These are phyloP conservation scores for Biston betularia DNA, from an alignment of 2,888 invertebrate genomes.

Conservation along the genomic window DNA sequence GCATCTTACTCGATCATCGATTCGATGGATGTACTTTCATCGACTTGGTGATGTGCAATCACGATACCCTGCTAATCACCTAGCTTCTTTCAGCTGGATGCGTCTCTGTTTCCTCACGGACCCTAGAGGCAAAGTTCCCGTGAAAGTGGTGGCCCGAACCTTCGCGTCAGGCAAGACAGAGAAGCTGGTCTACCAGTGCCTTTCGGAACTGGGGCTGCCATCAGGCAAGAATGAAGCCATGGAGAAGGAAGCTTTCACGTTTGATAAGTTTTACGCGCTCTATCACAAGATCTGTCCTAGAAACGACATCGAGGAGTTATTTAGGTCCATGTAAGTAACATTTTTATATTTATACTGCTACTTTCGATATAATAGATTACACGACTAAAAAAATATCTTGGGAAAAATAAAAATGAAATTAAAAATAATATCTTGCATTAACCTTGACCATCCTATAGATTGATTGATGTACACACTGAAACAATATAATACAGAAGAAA, in stretches of 20 bases:
- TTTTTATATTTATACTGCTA: background rate
- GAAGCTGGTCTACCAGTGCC: conserved; percentile 98
- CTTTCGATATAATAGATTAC: background rate
- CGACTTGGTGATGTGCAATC: too few relatives aligned
- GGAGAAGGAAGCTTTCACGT: conserved; percentile 97
- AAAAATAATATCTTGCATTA: too few relatives aligned
- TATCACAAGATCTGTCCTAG: conserved; percentile 99
- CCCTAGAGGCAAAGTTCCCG: conserved; percentile 97
- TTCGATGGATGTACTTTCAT: too few relatives aligned
- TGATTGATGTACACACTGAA: too few relatives aligned
- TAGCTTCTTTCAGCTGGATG: conserved; percentile 96
- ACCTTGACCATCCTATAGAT: too few relatives aligned
- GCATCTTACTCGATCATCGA: too few relatives aligned
- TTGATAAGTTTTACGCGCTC: conserved; percentile 98
- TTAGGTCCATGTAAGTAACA: conserved; percentile 95
- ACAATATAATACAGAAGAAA: too few relatives aligned
- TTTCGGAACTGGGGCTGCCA: conserved; percentile 97
- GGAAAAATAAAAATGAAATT: too few relatives aligned
- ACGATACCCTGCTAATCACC: conserved; percentile 42
- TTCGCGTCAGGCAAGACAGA: conserved; percentile 99
- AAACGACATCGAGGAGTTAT: conserved; percentile 99
- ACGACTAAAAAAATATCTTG: too few relatives aligned
- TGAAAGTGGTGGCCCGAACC: conserved; percentile 97
- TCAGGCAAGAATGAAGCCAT: conserved; percentile 98
- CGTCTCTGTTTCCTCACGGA: conserved; percentile 97